These are phyloP conservation scores for Drosophila takahashii DNA, from an alignment of 1,140 invertebrate genomes.

Conservation along the genomic window DNA sequence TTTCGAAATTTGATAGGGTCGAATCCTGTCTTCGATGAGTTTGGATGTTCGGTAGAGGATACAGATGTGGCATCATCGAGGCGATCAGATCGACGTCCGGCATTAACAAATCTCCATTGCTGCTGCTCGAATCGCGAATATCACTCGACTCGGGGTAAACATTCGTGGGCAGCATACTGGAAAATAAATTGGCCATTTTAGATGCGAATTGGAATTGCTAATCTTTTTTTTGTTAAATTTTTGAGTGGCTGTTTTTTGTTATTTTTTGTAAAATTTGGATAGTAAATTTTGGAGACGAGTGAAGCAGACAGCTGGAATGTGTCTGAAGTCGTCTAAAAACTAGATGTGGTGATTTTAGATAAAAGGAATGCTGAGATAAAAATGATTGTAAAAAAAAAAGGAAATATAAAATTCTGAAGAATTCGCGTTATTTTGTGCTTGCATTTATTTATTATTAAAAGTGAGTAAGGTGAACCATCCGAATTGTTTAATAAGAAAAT, in stretches of 20 bases:
- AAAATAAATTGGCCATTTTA: slow-evolving; percentile 41
- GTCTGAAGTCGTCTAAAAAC: background rate
- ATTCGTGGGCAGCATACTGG: slow-evolving; percentile 38
- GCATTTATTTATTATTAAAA: too few relatives aligned
- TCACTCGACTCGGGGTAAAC: slow-evolving; percentile 3
- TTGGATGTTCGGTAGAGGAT: background rate
- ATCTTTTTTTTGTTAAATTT: background rate
- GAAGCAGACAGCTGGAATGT: slow-evolving; percentile 6
- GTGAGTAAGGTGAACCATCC: too few relatives aligned
- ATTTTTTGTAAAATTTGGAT: slow-evolving; percentile 30
- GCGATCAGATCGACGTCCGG: slow-evolving; percentile 2
- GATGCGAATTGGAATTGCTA: background rate
- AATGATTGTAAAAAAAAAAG: too few relatives aligned
- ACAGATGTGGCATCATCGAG: slow-evolving; percentile 3
- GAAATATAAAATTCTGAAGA: too few relatives aligned
- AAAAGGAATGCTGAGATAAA: background rate
- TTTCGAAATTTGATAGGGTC: background rate
- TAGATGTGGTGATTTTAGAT: background rate
- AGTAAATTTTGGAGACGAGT: slow-evolving; percentile 15
- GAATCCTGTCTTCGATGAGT: background rate
- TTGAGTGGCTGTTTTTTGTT: background rate
- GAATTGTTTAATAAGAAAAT: too few relatives aligned
- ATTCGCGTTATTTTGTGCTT: too few relatives aligned
- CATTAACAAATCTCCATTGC: background rate
- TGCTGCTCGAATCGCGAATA: background rate